Evolutionary conservation across 2,888 invertebrate genomes (phyloP).

Genomic region (Branchipolynoe longqiensis): DNA sequence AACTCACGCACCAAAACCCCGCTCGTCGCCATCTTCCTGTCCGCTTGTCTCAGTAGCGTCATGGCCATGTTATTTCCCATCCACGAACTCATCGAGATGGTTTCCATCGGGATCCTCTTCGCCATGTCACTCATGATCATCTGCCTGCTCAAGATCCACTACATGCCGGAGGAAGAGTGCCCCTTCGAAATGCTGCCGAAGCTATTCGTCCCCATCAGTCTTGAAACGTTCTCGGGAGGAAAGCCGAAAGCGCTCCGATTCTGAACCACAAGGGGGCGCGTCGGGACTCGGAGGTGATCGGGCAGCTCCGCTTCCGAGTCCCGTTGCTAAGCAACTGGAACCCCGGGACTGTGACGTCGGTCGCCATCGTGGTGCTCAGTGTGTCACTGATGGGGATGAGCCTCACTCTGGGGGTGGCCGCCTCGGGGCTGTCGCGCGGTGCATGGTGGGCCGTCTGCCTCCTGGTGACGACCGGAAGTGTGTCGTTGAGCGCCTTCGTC

Average conservation of each 20-base stretch:
- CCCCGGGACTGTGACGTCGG: neutral
- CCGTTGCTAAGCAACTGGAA: neutral
- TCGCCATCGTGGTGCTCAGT: neutral
- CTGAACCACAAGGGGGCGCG: neutral
- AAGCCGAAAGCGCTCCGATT: neutral
- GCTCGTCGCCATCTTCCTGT: neutral
- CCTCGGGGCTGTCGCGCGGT: neutral
- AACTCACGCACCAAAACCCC: conserved; percentile 5
- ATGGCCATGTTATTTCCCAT: neutral
- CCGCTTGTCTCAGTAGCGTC: neutral
- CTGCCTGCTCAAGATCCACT: conserved; percentile 21
- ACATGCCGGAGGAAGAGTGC: conserved; percentile 11
- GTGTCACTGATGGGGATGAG: neutral
- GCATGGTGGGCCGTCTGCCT: neutral
- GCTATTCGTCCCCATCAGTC: no score
- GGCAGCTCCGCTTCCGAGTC: neutral
- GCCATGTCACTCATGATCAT: neutral
- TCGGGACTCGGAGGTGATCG: neutral
- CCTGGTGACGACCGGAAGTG: neutral
- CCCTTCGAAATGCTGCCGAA: conserved; percentile 26
- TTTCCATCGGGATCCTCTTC: conserved; percentile 12
- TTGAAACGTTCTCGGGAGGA: no score
- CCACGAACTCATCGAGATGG: neutral
- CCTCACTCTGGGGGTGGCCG: neutral
- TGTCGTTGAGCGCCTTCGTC: neutral